Conservation (phyloP, 2,797 vertebrate genomes). For the Nothura maculosa region DNA sequence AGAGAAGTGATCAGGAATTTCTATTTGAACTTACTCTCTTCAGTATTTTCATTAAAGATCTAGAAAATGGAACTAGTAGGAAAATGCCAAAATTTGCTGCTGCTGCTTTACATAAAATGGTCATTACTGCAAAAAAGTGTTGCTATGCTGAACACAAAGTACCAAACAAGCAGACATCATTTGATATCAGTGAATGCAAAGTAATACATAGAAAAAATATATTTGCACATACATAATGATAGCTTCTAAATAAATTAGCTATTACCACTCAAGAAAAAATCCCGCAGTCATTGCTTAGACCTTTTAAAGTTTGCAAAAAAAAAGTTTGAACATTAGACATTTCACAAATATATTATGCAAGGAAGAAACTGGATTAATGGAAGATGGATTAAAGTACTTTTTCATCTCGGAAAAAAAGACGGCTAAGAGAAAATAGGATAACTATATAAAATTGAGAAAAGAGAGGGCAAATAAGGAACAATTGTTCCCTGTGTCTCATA, state of each 20-base stretch:
- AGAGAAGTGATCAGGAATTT: slow-evolving; percentile 20
- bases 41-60: slow-evolving; percentile 16
- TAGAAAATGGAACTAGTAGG: slow-evolving; percentile 39
- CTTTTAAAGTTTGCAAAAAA: not conserved
- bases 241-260: slow-evolving; percentile 4
- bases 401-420: not conserved
- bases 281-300: not conserved
- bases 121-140: slow-evolving; percentile 11
- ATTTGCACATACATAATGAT: not conserved
- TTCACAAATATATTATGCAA: not conserved
- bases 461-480: not conserved
- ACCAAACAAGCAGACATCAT: slow-evolving; percentile 4
- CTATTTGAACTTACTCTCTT: slow-evolving; percentile 5
- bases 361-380: not conserved
- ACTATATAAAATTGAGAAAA: not conserved
- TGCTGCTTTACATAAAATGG: not conserved
- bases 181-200: slow-evolving; percentile 1
- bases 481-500: not conserved
- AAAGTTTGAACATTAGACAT: not conserved
- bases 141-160: not conserved
- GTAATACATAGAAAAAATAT: not conserved
- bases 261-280: not conserved
- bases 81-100: slow-evolving; percentile 33
- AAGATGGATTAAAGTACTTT: not conserved
- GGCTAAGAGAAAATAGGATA: not conserved